These are phyloP conservation scores for Mirza zaza DNA, from an alignment of 2,113 vertebrate genomes.

Conservation along the genomic window DNA sequence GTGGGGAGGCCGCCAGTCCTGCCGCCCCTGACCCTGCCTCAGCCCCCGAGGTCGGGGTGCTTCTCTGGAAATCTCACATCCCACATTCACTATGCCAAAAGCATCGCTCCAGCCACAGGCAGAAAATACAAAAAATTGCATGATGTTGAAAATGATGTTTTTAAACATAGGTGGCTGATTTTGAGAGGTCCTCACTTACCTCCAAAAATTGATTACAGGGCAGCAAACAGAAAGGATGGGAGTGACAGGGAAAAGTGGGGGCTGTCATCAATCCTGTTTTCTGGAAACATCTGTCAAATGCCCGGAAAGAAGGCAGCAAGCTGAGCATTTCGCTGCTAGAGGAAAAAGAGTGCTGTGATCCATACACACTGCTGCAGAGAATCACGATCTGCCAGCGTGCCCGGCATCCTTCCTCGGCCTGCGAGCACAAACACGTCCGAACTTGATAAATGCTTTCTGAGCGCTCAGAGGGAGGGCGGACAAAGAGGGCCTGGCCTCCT, in stretches of 20 bases:
- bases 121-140: not conserved
- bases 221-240: not conserved
- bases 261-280: not conserved
- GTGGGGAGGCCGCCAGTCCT: not conserved
- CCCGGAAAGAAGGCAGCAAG: slow-evolving; percentile 34
- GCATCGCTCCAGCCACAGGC: not conserved
- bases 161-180: not conserved
- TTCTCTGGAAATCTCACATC: not conserved
- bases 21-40: not conserved
- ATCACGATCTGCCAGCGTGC: rapidly evolving
- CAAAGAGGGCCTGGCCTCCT: not conserved
- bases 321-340: not conserved
- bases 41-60: not conserved
- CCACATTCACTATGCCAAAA: not conserved
- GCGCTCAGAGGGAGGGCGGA: rapidly evolving
- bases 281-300: not conserved
- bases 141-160: not conserved
- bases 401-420: not conserved
- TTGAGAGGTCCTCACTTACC: not conserved
- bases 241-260: not conserved
- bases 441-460: not conserved
- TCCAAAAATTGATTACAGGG: not conserved
- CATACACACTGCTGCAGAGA: rapidly evolving
- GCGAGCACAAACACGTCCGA: rapidly evolving
- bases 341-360: not conserved